Conservation (phyloP, 2,888 invertebrate species). For the Heliconius aoede region DNA sequence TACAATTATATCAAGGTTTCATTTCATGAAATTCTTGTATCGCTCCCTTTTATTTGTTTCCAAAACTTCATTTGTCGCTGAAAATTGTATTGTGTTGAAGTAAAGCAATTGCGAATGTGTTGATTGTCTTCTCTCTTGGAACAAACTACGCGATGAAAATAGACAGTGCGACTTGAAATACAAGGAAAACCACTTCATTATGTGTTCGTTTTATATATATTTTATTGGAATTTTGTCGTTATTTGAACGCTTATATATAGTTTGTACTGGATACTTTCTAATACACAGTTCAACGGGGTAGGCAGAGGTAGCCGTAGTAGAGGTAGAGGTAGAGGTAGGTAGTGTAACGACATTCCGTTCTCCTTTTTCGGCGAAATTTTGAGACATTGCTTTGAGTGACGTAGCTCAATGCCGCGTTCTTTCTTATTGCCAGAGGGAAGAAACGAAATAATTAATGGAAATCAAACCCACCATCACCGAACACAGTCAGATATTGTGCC, state of each 20-base stretch:
- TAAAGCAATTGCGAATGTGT: slow-evolving; percentile 28
- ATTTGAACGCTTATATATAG: background rate
- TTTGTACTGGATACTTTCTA: background rate
- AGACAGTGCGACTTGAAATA: slow-evolving; percentile 14
- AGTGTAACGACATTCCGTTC: no score
- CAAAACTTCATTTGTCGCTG: slow-evolving; percentile 13
- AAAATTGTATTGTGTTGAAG: slow-evolving; percentile 21
- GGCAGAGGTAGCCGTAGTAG: no score
- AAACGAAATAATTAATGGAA: no score
- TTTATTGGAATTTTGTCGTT: background rate
- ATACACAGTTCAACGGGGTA: no score
- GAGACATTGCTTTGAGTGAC: no score
- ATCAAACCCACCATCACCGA: background rate
- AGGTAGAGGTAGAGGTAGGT: no score
- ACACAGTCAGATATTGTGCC: background rate
- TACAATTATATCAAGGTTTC: background rate
- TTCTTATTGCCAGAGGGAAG: no score
- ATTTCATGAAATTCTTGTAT: background rate
- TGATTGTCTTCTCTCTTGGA: slow-evolving; percentile 20
- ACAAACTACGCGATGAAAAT: slow-evolving; percentile 3
- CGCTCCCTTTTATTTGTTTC: slow-evolving; percentile 3
- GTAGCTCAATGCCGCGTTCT: no score
- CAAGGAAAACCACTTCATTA: slow-evolving; percentile 17
- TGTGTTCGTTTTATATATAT: background rate
- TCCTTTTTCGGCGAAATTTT: no score